Conservation (phyloP, 1,140 invertebrate species). For the Galleria mellonella region DNA sequence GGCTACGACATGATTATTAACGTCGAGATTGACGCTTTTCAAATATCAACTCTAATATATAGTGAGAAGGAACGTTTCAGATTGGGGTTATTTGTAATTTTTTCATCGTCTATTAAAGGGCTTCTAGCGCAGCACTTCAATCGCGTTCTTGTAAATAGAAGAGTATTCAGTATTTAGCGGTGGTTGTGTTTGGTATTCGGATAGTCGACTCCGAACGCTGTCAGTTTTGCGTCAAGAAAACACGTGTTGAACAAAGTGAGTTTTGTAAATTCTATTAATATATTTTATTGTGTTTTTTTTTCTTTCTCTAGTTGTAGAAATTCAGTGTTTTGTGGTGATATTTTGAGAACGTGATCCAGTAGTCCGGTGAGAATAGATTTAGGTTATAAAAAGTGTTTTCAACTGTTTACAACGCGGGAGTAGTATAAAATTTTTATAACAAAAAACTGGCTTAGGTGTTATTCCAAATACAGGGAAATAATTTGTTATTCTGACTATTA, state of each 20-base stretch:
- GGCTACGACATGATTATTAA: slow-evolving; percentile 35
- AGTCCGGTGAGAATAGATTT: slow-evolving; percentile 1
- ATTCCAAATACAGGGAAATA: too few species aligned
- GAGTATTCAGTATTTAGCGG: slow-evolving; percentile 26
- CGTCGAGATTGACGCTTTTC: slow-evolving; percentile 5
- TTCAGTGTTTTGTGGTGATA: slow-evolving; percentile 4
- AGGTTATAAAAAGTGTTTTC: too few species aligned
- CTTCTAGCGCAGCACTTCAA: slow-evolving; percentile 23
- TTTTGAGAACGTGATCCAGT: not conserved
- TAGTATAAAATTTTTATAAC: too few species aligned
- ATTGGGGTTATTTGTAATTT: slow-evolving; percentile 28
- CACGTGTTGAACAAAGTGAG: slow-evolving; percentile 29
- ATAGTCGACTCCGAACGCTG: not conserved
- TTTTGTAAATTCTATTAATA: slow-evolving; percentile 9
- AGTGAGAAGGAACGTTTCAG: slow-evolving; percentile 24
- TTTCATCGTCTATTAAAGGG: slow-evolving; percentile 32
- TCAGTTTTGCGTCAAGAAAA: slow-evolving; percentile 9
- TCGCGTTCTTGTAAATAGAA: slow-evolving; percentile 32
- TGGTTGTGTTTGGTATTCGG: slow-evolving; percentile 10
- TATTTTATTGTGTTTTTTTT: not conserved
- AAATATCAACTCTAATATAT: slow-evolving; percentile 23
- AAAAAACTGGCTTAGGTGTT: too few species aligned
- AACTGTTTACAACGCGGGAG: too few species aligned
- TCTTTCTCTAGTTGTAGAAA: not conserved
- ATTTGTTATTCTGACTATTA: too few species aligned